These are phyloP conservation scores for Arctia plantaginis DNA, from an alignment of 2,888 invertebrate genomes.

Conservation along the genomic window DNA sequence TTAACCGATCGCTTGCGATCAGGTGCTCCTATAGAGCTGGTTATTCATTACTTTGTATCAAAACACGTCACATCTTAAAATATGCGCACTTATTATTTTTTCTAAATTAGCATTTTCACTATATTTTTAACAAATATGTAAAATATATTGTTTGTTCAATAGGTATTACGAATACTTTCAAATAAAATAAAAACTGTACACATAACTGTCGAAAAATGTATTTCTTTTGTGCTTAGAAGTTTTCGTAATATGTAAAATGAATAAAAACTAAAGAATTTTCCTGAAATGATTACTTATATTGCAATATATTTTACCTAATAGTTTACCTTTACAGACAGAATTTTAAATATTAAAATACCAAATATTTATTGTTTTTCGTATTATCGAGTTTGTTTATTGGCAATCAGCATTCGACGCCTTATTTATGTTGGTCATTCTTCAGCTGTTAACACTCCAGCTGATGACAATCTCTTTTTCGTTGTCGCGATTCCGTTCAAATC, in stretches of 20 bases:
- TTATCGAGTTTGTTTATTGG: slow-evolving; percentile 76
- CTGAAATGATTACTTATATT: background rate
- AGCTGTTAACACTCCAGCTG: slow-evolving; percentile 58
- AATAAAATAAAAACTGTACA: background rate
- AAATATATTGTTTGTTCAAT: background rate
- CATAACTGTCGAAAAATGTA: background rate
- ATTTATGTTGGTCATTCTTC: slow-evolving; percentile 71
- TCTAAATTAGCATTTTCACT: background rate
- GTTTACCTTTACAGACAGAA: slow-evolving; percentile 22
- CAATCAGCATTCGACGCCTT: slow-evolving; percentile 73
- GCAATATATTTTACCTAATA: slow-evolving; percentile 16
- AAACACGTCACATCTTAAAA: slow-evolving; percentile 6
- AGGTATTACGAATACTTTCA: background rate
- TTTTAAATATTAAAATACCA: slow-evolving; percentile 63
- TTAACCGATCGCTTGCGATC: slow-evolving; percentile 53
- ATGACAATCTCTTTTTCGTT: slow-evolving; percentile 53
- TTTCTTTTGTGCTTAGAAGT: background rate
- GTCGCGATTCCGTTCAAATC: slow-evolving; percentile 43
- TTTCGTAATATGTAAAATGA: background rate
- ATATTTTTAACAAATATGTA: background rate
- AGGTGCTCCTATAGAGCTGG: slow-evolving; percentile 11
- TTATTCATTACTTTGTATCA: slow-evolving; percentile 16
- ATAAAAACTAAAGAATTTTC: background rate
- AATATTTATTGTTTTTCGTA: slow-evolving; percentile 60
- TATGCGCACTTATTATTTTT: background rate